phyloP scores from a whole-genome alignment of 2,797 vertebrate genomes.

The Hirundo rustica region DNA sequence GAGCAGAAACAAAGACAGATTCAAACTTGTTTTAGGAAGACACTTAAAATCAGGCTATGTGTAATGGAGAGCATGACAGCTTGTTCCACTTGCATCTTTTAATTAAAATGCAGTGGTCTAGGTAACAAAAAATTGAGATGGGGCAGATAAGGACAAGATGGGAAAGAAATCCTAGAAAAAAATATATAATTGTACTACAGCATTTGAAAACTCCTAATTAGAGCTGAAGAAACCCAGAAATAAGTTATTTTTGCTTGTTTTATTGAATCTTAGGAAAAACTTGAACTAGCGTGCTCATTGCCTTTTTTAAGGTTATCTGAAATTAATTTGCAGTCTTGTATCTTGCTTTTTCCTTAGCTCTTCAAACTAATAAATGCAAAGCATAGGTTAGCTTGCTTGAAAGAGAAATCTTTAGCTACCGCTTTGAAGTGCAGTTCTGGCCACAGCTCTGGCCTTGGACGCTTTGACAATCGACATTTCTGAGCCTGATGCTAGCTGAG shows the following conservation, averaged over 20 bases:
- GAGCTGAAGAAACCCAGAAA: neutral
- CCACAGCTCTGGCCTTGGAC: accelerated
- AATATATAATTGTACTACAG: neutral
- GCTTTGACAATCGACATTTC: neutral
- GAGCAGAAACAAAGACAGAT: neutral
- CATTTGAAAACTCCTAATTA: neutral
- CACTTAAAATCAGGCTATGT: neutral
- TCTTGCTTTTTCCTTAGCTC: neutral
- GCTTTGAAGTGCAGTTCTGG: neutral
- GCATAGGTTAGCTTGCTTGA: neutral
- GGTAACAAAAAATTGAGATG: neutral
- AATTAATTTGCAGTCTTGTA: neutral
- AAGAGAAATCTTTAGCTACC: neutral
- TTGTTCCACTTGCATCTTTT: constrained; percentile 1
- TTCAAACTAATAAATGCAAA: neutral
- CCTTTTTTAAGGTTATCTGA: neutral
- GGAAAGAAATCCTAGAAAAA: constrained; percentile 1
- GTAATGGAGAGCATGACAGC: neutral
- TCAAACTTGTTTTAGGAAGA: neutral
- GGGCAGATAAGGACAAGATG: neutral
- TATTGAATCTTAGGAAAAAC: neutral
- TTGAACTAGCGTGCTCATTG: neutral
- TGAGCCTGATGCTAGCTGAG: neutral
- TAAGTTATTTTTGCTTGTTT: neutral
- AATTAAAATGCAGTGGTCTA: constrained; percentile 15